Evolutionary conservation across 2,797 vertebrate genomes (phyloP), one percentile per base, ranked within the genome.

Genomic region (Intellagama lesueurii): DNA sequence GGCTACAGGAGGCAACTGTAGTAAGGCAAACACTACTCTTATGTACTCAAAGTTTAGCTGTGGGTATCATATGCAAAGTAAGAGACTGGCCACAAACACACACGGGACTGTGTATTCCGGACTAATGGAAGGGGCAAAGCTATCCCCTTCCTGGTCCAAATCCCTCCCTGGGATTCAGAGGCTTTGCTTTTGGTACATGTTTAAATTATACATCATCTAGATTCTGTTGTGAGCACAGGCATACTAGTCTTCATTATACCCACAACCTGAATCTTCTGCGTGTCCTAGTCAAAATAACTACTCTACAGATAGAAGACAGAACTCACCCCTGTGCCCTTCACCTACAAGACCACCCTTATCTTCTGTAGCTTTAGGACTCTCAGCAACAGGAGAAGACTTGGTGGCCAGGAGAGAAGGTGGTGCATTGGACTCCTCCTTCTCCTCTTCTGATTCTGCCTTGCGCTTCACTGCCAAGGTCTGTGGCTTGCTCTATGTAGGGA

Each of bases 381-480:
- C 97, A 22, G 92, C 94, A 26, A 94, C 85, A 0, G 97, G 96
- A 85, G 97, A 97, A 0, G 94, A 94, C 90, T 96, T 97, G 47
- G 95, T 82, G 56, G 97, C 95, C 88, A 97, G 89, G 2, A 96
- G 5, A n/a, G 95, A n/a, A 4, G 94, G 87, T 89, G 96, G 76
- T 8, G 66, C 49, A 28, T 90, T 70, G 0, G 93, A 90, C 0
- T 97, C 95, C 0, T 97, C 98, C 94, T 96, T 97, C 66, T 98
- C 95, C 81, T 98, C 97, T 92, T 99, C 99, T 3, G 97, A 97
- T 91, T 99, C 99, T 9, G 98, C 98, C 95, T 99, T 99, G 88
- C 99, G 98, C 94, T 99, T 99, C 86, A 98, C 94, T 1, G 98
- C 97, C 90, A 97, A 89, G 0, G 96, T 95, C 91, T 97, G 97